Base-by-base conservation (phyloP, 2,113 vertebrate genomes). In the Puntigrus tetrazona region DNA sequence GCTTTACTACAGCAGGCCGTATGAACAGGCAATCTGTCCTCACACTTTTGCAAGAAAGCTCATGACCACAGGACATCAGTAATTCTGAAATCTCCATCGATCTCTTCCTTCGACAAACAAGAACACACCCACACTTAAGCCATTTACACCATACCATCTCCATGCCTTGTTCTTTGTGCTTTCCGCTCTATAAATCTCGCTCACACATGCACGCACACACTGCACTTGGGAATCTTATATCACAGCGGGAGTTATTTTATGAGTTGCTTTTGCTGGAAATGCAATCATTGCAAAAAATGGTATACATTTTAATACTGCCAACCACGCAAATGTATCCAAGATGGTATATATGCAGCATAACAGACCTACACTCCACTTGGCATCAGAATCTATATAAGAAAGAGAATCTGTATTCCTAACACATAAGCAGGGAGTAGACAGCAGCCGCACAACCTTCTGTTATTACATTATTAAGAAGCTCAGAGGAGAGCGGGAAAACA, bases 391-490 rank as follows among this genome's bases (percentile, higher is more conserved):
- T 27, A 5, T 63, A 61, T 61, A 29, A 79, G 29, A 52, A 63
- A 63, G 9, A n/a, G 0, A 57, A 79, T 79, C n/a, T 79, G 14
- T 43, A 79, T 79, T 79, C 77, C 36, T 29, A 61, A 63, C 36
- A n/a, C 77, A 79, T 22, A 27, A 43, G 57, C 36, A 43, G 34
- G 3, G 76, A 61, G n/a, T 67, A 41, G n/a, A 43, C 55, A 22
- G 14, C n/a, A 79, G 22, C 57, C 25, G 4, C 55, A 78, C 31
- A 59, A 41, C 52, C 55, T 43, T 27, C 14, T 27, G 55, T 43
- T 79, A 36, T 79, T 63, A 29, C 36, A 43, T 63, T 79, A 61
- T 78, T 78, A 78, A 38, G 20, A 78, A 55, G 14, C 31, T 14
- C 20, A 43, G 76, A 38, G 76, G 55, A 78, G 6, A 38, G 13